These are phyloP conservation scores for Criorhina ranunculi DNA, from an alignment of 2,888 invertebrate genomes.

Conservation along the genomic window DNA sequence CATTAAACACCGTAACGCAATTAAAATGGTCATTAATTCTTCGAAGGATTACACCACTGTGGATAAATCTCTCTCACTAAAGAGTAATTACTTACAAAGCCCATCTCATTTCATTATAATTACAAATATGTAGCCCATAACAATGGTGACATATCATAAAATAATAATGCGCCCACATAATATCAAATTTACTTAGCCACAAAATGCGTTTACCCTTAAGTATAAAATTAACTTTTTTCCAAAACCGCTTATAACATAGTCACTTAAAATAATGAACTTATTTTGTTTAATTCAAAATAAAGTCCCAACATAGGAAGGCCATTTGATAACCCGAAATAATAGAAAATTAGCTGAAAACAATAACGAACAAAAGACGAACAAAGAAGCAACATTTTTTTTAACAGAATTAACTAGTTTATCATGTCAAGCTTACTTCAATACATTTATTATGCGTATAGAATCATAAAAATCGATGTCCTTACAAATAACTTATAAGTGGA, in stretches of 20 bases:
- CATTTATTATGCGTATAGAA: neutral
- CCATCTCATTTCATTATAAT: slow-evolving; percentile 9
- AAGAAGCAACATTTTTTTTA: neutral
- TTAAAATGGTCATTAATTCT: slow-evolving; percentile 13
- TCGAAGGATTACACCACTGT: slow-evolving; percentile 2
- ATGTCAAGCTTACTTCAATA: neutral
- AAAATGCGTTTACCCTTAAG: neutral
- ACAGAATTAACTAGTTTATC: neutral
- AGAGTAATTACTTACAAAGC: neutral
- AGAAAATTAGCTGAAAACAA: neutral
- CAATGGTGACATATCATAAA: slow-evolving; percentile 7
- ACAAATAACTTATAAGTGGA: neutral
- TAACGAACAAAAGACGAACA: neutral
- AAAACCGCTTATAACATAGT: too few species aligned
- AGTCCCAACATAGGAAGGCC: too few species aligned
- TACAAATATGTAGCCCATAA: neutral
- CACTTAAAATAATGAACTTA: neutral
- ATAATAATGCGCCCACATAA: neutral
- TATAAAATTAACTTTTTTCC: too few species aligned
- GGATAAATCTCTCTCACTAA: neutral
- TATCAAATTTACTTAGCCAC: neutral
- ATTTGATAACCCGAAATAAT: neutral
- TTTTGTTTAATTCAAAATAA: neutral
- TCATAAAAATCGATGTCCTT: neutral
- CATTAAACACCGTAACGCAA: slow-evolving; percentile 1